Evolutionary conservation across 2,888 invertebrate genomes (phyloP).

Genomic region (Microchrysa polita): DNA sequence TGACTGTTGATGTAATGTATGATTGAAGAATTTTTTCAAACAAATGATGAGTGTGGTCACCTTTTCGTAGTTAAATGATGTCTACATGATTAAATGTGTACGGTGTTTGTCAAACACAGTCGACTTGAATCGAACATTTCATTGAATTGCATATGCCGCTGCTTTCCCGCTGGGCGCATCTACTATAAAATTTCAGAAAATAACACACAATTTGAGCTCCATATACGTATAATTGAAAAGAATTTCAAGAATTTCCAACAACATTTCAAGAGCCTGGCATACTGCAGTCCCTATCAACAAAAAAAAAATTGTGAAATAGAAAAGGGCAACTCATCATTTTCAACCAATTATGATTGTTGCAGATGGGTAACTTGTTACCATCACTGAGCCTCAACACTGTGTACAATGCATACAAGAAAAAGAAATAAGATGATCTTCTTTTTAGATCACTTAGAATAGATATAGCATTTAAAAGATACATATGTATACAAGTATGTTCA

Average conservation of each 20-base stretch:
- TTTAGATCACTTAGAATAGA: constrained; percentile 42
- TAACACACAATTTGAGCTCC: constrained; percentile 1
- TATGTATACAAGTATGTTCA: constrained; percentile 21
- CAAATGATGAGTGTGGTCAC: no score
- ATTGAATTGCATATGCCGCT: no score
- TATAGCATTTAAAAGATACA: constrained; percentile 38
- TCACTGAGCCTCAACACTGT: constrained; percentile 13
- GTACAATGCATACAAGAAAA: neutral
- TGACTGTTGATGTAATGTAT: no score
- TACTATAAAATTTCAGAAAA: neutral
- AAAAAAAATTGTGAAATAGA: neutral
- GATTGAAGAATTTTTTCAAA: no score
- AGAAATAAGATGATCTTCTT: constrained; percentile 35
- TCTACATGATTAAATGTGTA: no score
- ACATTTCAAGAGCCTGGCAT: constrained; percentile 3
- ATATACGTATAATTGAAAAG: constrained; percentile 44
- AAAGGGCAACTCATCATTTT: constrained; percentile 44
- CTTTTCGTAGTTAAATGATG: no score
- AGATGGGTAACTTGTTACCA: constrained; percentile 31
- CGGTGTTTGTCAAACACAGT: no score
- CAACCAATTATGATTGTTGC: constrained; percentile 29
- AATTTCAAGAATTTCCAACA: constrained; percentile 42
- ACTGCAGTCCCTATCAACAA: constrained; percentile 1
- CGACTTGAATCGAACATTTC: no score
- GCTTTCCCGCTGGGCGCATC: no score